phyloP scores from a whole-genome alignment of 1,140 invertebrate species.

The Zaprionus capensis region DNA sequence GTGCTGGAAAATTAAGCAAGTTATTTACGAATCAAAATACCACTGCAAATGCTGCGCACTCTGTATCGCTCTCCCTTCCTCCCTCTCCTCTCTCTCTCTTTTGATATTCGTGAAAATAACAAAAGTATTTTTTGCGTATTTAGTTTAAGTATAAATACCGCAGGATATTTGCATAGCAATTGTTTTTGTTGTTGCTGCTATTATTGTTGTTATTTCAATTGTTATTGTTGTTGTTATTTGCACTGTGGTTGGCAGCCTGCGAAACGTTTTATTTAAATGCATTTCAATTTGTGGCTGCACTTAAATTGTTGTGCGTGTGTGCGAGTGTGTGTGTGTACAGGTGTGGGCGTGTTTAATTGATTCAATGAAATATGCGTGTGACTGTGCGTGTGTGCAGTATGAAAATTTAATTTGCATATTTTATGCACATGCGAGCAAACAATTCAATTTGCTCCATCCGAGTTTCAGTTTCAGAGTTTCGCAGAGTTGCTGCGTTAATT shows the following conservation, averaged over 20 bases:
- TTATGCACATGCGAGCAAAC: slow-evolving; percentile 28
- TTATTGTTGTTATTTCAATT: slow-evolving; percentile 3
- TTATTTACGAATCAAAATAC: background rate
- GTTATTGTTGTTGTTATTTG: slow-evolving; percentile 21
- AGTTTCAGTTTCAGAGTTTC: background rate
- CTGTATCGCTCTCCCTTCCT: too few relatives aligned
- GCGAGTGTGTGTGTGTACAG: background rate
- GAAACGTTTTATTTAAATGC: slow-evolving; percentile 63
- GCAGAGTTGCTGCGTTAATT: background rate
- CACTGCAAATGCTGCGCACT: background rate
- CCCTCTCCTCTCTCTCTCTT: background rate
- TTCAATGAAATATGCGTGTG: slow-evolving; percentile 64
- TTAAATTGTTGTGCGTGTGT: slow-evolving; percentile 2
- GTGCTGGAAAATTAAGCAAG: background rate
- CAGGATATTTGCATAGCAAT: slow-evolving; percentile 11
- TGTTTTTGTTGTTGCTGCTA: slow-evolving; percentile 18
- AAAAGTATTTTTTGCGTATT: slow-evolving; percentile 13
- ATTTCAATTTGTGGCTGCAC: slow-evolving; percentile 45
- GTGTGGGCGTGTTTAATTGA: slow-evolving; percentile 47
- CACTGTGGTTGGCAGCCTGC: slow-evolving; percentile 25
- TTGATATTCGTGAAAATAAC: background rate
- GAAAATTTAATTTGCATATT: slow-evolving; percentile 64
- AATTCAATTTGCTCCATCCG: slow-evolving; percentile 20
- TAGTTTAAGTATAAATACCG: slow-evolving; percentile 13
- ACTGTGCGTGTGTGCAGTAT: slow-evolving; percentile 31